Evolutionary conservation across 2,888 invertebrate genomes (phyloP).

Genomic region (Nycteola revayana): DNA sequence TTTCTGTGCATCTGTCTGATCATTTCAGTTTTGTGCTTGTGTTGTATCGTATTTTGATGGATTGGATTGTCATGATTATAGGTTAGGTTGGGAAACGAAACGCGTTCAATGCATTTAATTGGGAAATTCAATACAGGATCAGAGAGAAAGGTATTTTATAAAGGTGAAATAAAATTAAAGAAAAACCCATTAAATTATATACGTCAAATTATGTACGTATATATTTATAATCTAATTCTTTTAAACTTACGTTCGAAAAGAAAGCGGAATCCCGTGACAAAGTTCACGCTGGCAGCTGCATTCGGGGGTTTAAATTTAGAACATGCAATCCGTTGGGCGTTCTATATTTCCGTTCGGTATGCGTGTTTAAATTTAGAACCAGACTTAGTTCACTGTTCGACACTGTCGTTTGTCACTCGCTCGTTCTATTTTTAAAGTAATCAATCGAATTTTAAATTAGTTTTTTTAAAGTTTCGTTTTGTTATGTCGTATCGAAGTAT

Average conservation of each 20-base stretch:
- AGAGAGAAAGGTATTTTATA: too few species aligned
- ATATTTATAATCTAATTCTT: too few species aligned
- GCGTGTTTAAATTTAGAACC: conserved; percentile 72
- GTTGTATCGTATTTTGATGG: too few species aligned
- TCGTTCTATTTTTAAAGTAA: conserved; percentile 62
- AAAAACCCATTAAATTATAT: too few species aligned
- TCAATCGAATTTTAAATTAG: conserved; percentile 33
- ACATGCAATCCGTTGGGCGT: conserved; percentile 73
- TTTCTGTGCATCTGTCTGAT: too few species aligned
- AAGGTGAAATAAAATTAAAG: too few species aligned
- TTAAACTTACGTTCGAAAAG: conserved; percentile 46
- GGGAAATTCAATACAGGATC: too few species aligned
- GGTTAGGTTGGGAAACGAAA: too few species aligned
- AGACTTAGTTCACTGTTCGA: conserved; percentile 76
- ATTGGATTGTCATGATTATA: too few species aligned
- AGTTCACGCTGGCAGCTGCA: conserved; percentile 77
- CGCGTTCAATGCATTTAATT: too few species aligned
- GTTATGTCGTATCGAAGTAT: conserved; percentile 40
- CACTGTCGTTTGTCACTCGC: conserved; percentile 73
- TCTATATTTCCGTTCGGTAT: conserved; percentile 77
- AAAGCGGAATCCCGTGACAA: conserved; percentile 64
- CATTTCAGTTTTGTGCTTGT: too few species aligned
- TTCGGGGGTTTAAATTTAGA: conserved; percentile 64
- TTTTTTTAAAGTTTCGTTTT: conserved; percentile 39
- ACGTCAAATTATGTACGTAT: too few species aligned